Evolutionary conservation across 2,888 invertebrate species (phyloP), one percentile per base, ranked within the genome.

Genomic region (Bombylius discolor): DNA sequence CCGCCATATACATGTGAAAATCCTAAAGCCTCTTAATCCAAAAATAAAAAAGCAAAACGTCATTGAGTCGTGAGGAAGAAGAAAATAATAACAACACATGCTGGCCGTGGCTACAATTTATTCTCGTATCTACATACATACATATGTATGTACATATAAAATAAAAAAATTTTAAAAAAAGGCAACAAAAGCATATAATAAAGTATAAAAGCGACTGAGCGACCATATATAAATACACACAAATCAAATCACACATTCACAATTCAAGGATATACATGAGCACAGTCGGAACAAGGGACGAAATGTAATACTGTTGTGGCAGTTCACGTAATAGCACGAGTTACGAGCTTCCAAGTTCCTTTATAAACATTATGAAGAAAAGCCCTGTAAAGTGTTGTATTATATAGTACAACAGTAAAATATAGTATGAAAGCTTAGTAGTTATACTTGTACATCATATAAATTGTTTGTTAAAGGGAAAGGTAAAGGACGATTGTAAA

Each of bases 1-100:
- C 73, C 68, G 66, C 68, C 71, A 70, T 70, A 72, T 74, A 72
- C 74, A 73, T 72, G 72, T 72, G 71, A 72, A 74, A 72, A 72
- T 70, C 58, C 69, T 71, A 70, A 72, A 70, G 55, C 59, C 61
- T 59, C 61, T 69, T 71, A 71, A 71, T 71, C 70, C 70, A 68
- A 67, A 66, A 66, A 66, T 66, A 66, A 64, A 64, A 60, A 62
- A 57, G 51, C 55, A 58, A 57, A 44, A 61, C 11, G 31, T 36
- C 55, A 36, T 51, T 42, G 39, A 5, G 39, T 42, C 39, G 47
- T 47, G 55, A 50, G 39, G 50, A 51, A 47, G 55, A 55, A 51
- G 47, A 45, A 51, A 39, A 42, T 47, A 47, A 52, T 32, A 53
- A 59, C 56, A 50, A 51, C 48, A 47, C 47, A 51, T 53, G 46